These are phyloP conservation scores for Hydrotaea diabolus DNA, from an alignment of 2,888 invertebrate genomes.

Conservation along the genomic window DNA sequence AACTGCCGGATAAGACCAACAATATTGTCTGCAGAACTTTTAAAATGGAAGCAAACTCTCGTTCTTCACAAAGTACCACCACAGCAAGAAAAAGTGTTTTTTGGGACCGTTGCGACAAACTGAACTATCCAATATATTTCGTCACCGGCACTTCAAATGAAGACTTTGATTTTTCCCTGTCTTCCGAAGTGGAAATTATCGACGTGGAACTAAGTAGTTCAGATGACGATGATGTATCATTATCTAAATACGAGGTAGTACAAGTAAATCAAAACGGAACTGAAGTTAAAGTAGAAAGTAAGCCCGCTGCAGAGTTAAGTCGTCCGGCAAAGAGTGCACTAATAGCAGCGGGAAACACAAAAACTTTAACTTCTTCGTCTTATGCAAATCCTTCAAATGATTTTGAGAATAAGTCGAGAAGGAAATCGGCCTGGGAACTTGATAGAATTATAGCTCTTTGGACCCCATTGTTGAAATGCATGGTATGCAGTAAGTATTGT, in stretches of 20 bases:
- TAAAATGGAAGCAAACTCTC: no score
- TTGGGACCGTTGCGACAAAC: no score
- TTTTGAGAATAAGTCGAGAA: no score
- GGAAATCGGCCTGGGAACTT: background rate
- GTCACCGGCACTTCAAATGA: no score
- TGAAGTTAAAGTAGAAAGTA: background rate
- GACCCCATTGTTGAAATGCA: background rate
- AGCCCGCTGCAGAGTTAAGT: background rate
- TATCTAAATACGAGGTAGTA: background rate
- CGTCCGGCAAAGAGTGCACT: no score
- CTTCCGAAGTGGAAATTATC: background rate
- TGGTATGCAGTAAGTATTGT: background rate
- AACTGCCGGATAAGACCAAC: no score
- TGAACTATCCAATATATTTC: no score
- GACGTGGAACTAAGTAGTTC: no score
- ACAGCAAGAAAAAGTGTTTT: no score
- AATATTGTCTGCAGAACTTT: no score
- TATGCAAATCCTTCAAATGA: background rate
- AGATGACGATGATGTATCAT: background rate
- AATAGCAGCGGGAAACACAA: background rate
- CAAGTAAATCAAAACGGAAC: background rate
- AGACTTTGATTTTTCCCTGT: no score
- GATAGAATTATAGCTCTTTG: background rate
- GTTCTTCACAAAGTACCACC: no score
- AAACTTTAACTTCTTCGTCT: background rate